Evolutionary conservation across 2,113 vertebrate genomes (phyloP), one percentile per base, ranked within the genome.

Genomic region (Leucopsar rothschildi): DNA sequence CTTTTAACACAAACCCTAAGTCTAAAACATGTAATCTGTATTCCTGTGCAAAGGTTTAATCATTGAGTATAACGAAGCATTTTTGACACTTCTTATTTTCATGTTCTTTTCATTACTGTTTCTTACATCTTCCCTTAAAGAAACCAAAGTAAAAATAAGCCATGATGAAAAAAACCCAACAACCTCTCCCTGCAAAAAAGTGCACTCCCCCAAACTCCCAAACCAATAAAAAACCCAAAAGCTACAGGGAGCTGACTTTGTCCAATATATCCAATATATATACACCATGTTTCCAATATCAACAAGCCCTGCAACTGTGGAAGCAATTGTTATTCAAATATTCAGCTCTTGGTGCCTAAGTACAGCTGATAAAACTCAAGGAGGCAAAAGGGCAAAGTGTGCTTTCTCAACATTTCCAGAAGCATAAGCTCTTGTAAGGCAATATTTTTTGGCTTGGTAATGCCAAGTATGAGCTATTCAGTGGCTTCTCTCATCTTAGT

Each of bases 171-270:
- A 40, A 60, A 37, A 0, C 4, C 8, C 39, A 53, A 53, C 39
- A 28, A 53, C 18, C 9, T 60, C 27, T 5, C 2, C 6, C 22
- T 52, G 33, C 22, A 53, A 20, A 69, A 60, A 28, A 39, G 15
- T 5, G 0, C 8, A 1, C 21, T 39, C 21, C 14, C 9, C 7
- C 9, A 24, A 25, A 19, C 10, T 8, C 10, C 2, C 19, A 53
- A 69, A 69, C 22, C 23, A 69, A 33, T 44, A 60, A 78, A 60
- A 78, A 53, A 0, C 15, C 25, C 21, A 4, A 45, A 33, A 35
- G 11, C 40, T 35, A 29, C 14, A 9, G 23, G 44, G 40, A 77
- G 8, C 40, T 65, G n/a, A 29, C 35, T 82, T 72, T 50, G 45
- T 77, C 18, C 35, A 27, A 5, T n/a, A 31, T 7, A 20, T 37